Evolutionary conservation across 2,113 vertebrate species (phyloP), one percentile per base, ranked within the genome.

Genomic region (Lipotes vexillifer): DNA sequence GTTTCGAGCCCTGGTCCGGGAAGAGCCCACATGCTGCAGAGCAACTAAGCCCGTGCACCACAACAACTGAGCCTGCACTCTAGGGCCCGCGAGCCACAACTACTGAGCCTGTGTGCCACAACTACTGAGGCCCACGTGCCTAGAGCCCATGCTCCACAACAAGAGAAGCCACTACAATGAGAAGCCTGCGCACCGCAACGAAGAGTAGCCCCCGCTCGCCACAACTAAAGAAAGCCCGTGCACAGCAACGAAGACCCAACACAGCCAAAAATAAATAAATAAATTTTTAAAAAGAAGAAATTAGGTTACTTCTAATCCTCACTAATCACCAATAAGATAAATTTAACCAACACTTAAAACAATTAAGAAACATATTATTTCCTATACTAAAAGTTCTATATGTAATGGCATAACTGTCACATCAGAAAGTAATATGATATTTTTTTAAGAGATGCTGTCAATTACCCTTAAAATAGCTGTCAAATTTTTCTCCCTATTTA

Each of bases 401-500:
- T 75, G 10, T 95, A 82, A 66, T 97, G 44, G 52, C 69, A 84
- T 96, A 94, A 87, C 87, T 97, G 65, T 83, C 65, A 94, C 29
- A 94, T 38, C 90, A 91, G 61, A 93, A 90, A 91, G 17, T 5
- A 94, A 86, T 78, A 33, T 94, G 27, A 88, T 63, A 31, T 33
- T 96, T 98, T 77, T 77, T 97, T 74, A 93, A 92, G n/a, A 96
- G 55, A 71, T 21, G 1, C 46, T 97, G 68, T 92, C 93, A 96
- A 92, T 93, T 94, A 88, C 66, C 41, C 96, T 96, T 85, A 81
- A 97, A 97, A 96, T 80, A 97, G 86, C 49, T 98, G 80, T 97
- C 96, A 97, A 88, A 57, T 92, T 96, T 88, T 91, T 65, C 38
- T 96, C 25, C 31, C 63, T 90, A 17, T 84, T 63, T 95, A 97